These are phyloP conservation scores for Drosophila borealis DNA, from an alignment of 2,888 invertebrate genomes.

Conservation along the genomic window DNA sequence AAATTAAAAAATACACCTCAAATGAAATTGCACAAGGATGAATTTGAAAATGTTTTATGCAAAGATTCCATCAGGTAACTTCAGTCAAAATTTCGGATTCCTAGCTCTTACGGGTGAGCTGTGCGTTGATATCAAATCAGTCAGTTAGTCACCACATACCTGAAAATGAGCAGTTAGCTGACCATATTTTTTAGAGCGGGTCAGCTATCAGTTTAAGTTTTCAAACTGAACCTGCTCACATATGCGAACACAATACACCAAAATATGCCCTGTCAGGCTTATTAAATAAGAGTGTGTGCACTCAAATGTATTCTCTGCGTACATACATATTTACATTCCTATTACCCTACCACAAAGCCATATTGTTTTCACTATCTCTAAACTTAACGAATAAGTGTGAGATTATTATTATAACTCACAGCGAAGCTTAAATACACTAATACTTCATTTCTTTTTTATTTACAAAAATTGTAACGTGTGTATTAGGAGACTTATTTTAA, in stretches of 20 bases:
- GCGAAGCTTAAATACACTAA: conserved; percentile 20
- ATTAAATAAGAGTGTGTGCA: background rate
- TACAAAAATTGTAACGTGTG: background rate
- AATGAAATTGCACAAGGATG: too few relatives aligned
- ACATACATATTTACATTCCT: background rate
- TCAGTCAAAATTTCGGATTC: too few relatives aligned
- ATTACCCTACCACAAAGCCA: conserved; percentile 5
- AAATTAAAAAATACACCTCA: too few relatives aligned
- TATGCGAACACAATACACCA: background rate
- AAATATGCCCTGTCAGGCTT: conserved; percentile 1
- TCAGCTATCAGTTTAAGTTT: conserved; percentile 5
- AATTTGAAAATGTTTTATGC: too few relatives aligned
- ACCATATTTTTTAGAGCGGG: background rate
- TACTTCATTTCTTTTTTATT: background rate
- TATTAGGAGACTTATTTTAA: background rate
- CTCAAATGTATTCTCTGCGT: background rate
- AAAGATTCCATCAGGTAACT: too few relatives aligned
- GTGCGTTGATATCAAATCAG: too few relatives aligned
- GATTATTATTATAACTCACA: background rate
- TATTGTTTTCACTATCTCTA: conserved; percentile 10
- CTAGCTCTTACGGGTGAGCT: too few relatives aligned
- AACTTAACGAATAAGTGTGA: conserved; percentile 2
- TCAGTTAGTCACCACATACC: too few relatives aligned
- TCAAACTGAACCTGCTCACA: background rate
- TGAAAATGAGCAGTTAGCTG: background rate